Evolutionary conservation across 2,113 vertebrate genomes (phyloP), one percentile per base, ranked within the genome.

Genomic region (Sorex fumeus): DNA sequence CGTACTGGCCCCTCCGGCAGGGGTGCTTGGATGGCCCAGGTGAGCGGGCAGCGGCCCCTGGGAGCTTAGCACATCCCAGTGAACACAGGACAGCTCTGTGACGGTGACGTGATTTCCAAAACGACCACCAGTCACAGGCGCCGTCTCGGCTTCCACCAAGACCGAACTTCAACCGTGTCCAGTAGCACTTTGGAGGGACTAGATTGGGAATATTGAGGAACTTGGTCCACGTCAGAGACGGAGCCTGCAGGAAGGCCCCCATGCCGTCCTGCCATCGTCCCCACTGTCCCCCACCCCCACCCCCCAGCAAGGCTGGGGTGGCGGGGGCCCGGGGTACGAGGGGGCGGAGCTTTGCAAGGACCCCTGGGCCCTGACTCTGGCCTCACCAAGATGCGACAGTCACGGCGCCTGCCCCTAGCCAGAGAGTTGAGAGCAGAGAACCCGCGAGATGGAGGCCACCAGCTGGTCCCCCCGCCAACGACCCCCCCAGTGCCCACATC

Each of bases 81-180:
- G 40, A 40, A 7, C 40, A 40, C 40, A 4, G 40, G 40, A 40
- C 40, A 40, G 40, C 40, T 10, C 80, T 62, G n/a, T n/a, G n/a
- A n/a, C n/a, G n/a, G n/a, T n/a, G n/a, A n/a, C n/a, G n/a, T 93
- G 82, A 95, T 94, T 93, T 94, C 64, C 91, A 87, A 8, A 18
- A 27, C 72, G 95, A 84, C 79, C 4, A 43, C 8, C 0, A 32
- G 93, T 90, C 95, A 96, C 67, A 75, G 69, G 77, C 60, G 91
- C 95, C 93, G 84, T 87, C 95, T 95, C 64, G 70, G 87, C 80
- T 97, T 96, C 93, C 45, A 70, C 45, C 75, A 27, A 90, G 90
- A 94, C 94, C 91, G 94, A 93, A 94, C 70, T 43, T 40, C 15
- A 82, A 94, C 92, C 47, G 93, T 21, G 50, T 94, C 91, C 95